A percentile compares a stretch with the other conserved stretches of the same genome.
phyloP scores from a whole-genome alignment of 2,113 vertebrate genomes.

The Malurus melanocephalus region DNA sequence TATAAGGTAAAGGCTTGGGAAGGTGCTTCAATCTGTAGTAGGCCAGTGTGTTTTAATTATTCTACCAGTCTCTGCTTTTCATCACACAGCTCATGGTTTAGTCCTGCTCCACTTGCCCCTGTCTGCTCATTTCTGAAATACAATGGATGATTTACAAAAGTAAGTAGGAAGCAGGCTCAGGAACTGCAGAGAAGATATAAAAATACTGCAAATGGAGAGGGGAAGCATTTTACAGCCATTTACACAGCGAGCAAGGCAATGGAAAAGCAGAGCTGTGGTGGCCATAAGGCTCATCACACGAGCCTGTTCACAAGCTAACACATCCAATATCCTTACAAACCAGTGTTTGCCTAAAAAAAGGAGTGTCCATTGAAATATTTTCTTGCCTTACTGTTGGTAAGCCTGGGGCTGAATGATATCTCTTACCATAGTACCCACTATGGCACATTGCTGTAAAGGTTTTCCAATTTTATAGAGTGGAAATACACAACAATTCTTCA shows the following conservation, averaged over 20 bases:
- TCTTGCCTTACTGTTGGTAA: background rate
- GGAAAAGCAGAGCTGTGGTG: constrained; percentile 47
- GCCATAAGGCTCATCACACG: background rate
- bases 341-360: background rate
- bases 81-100: background rate
- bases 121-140: background rate
- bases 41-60: background rate
- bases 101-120: constrained; percentile 6
- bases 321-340: background rate
- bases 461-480: background rate
- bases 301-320: background rate
- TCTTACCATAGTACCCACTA: background rate
- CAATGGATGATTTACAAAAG: background rate
- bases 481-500: background rate
- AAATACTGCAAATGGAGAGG: constrained; percentile 40
- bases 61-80: constrained; percentile 18
- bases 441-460: background rate
- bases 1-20: background rate
- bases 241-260: constrained; percentile 41
- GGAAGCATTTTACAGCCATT: constrained; percentile 53
- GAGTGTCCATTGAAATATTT: background rate
- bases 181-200: constrained; percentile 5
- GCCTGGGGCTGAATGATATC: background rate
- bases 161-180: constrained; percentile 20
- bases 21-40: background rate